Percentiles rank a stretch among this genome's conserved stretches.
Evolutionary conservation across 37 sponge, comb jelly and placozoan species (phyloP).

Genomic region (Ianthella basta): DNA sequence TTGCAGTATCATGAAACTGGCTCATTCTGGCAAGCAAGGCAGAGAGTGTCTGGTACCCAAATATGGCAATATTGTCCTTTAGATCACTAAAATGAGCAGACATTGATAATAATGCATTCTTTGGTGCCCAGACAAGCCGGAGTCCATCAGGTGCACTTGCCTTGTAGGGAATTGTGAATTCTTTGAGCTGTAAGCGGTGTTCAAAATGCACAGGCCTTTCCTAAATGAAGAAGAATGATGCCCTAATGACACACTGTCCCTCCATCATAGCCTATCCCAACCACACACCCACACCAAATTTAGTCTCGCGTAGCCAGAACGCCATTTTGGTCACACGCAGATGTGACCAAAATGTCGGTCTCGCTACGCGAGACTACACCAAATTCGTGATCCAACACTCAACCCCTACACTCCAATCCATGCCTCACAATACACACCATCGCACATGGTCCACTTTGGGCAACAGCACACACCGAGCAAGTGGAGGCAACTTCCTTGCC

Average conservation of each 20-base stretch:
- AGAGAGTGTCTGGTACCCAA: neutral
- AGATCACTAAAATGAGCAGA: neutral
- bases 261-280: too few species aligned
- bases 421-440: neutral
- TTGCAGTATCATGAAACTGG: too few species aligned
- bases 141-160: constrained; percentile 23
- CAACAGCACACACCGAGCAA: constrained; percentile 40
- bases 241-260: neutral
- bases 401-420: too few species aligned
- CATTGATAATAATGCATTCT: neutral
- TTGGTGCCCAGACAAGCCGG: neutral
- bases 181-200: constrained; percentile 42
- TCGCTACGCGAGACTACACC: too few species aligned
- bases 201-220: constrained; percentile 39
- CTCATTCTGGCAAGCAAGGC: neutral
- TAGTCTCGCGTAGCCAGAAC: too few species aligned
- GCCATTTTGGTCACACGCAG: too few species aligned
- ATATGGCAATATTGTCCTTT: neutral
- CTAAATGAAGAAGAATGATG: neutral
- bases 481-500: constrained; percentile 24
- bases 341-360: too few species aligned
- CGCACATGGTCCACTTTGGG: neutral
- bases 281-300: neutral
- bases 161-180: constrained; percentile 39
- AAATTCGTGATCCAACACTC: too few species aligned